Percentiles rank a stretch among this genome's conserved stretches.
phyloP scores from a whole-genome alignment of 2,797 vertebrate genomes.

The Danionella dracula region DNA sequence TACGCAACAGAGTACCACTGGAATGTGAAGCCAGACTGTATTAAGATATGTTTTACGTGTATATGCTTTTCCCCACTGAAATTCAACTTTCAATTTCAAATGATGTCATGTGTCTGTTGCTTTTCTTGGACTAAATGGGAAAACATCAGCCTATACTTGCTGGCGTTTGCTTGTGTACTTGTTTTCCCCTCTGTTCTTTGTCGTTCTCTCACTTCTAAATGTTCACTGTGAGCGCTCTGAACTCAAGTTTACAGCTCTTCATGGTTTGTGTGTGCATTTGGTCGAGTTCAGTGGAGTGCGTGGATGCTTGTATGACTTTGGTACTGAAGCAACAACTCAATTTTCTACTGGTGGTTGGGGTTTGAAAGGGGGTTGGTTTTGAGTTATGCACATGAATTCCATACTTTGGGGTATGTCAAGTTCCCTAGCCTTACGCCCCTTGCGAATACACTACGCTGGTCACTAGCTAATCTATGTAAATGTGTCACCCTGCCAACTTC shows the following conservation, averaged over 20 bases:
- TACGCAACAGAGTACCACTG: slow-evolving; percentile 77
- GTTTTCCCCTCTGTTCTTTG: slow-evolving; percentile 9
- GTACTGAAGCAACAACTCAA: slow-evolving; percentile 50
- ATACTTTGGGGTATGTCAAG: slow-evolving; percentile 28
- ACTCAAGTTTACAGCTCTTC: slow-evolving; percentile 65
- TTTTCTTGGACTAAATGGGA: slow-evolving; percentile 30
- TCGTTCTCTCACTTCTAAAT: slow-evolving; percentile 35
- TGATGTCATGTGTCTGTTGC: slow-evolving; percentile 38
- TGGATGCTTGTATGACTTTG: slow-evolving; percentile 51
- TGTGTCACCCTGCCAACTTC: slow-evolving; percentile 25
- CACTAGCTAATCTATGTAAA: slow-evolving; percentile 4
- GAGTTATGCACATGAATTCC: slow-evolving; percentile 26
- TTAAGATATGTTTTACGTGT: slow-evolving; percentile 61
- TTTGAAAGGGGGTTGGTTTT: slow-evolving; percentile 34
- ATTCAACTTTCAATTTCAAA: slow-evolving; percentile 37
- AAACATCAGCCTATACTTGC: slow-evolving; percentile 37
- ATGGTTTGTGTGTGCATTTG: slow-evolving; percentile 46
- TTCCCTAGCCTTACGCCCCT: slow-evolving; percentile 41
- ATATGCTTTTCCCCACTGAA: neutral
- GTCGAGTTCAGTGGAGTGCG: slow-evolving; percentile 49
- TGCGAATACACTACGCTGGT: slow-evolving; percentile 27
- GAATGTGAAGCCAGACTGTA: slow-evolving; percentile 82
- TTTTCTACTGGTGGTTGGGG: slow-evolving; percentile 37
- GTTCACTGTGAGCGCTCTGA: slow-evolving; percentile 51
- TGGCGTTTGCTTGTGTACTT: neutral